These are phyloP conservation scores for Copsychus sechellarum DNA, from an alignment of 2,113 vertebrate species.

Conservation along the genomic window DNA sequence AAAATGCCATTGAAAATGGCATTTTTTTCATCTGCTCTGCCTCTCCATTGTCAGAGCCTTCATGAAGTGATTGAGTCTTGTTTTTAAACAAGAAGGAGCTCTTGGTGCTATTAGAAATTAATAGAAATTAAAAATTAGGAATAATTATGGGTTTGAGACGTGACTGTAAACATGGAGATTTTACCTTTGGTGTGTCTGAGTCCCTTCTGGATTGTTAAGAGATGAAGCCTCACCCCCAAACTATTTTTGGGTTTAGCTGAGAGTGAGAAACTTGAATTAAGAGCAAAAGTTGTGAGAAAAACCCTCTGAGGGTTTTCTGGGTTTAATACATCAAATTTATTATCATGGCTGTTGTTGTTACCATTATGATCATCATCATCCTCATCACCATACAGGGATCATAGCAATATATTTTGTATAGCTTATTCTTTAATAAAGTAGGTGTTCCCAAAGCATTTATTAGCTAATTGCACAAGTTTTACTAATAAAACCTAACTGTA, in stretches of 20 bases:
- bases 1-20: not conserved
- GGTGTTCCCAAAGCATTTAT: not conserved
- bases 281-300: not conserved
- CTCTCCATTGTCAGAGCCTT: not conserved
- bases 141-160: not conserved
- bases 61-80: not conserved
- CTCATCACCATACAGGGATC: not conserved
- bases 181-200: not conserved
- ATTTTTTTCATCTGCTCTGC: slow-evolving; percentile 1
- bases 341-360: not conserved
- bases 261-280: not conserved
- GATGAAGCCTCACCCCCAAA: not conserved
- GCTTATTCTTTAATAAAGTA: not conserved
- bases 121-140: not conserved
- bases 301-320: not conserved
- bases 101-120: not conserved
- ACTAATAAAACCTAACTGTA: not conserved
- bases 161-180: not conserved
- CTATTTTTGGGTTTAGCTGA: not conserved
- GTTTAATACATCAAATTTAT: not conserved
- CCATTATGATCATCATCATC: not conserved
- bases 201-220: not conserved
- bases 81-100: not conserved
- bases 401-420: not conserved
- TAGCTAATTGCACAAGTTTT: not conserved